Conservation (phyloP, 2,113 vertebrate species). For the Leptobrachium ailaonicum region DNA sequence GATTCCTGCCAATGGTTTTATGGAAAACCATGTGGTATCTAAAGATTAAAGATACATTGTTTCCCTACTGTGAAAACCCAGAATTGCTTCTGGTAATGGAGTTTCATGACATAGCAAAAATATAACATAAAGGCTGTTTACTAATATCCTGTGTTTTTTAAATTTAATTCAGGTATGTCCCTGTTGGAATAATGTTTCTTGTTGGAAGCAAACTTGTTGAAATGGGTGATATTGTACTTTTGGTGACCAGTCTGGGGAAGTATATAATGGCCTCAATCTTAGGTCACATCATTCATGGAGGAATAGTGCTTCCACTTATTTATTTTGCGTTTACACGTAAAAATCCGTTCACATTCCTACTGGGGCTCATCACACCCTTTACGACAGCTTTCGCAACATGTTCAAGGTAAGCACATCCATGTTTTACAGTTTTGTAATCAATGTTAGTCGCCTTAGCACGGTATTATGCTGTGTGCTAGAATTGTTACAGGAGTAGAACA, state of each 20-base stretch:
- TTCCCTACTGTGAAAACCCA: no score
- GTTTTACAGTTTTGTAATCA: not conserved
- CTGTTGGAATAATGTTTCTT: conserved; percentile 94
- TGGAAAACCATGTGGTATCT: no score
- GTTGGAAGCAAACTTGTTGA: conserved; percentile 98
- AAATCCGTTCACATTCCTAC: conserved; percentile 91
- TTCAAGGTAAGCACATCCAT: conserved; percentile 81
- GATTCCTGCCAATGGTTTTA: no score
- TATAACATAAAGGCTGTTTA: no score
- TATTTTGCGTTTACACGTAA: conserved; percentile 89
- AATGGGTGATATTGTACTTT: conserved; percentile 87
- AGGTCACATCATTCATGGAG: conserved; percentile 94
- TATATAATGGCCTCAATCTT: conserved; percentile 94
- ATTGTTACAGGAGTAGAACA: no score
- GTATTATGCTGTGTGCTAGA: no score
- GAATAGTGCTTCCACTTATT: conserved; percentile 88
- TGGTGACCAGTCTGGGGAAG: conserved; percentile 94
- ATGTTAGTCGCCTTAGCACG: not conserved
- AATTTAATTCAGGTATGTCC: conserved; percentile 82
- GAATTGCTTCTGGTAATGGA: no score
- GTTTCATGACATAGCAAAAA: no score
- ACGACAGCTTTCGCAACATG: conserved; percentile 95
- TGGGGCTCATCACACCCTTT: conserved; percentile 91
- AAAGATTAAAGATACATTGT: no score
- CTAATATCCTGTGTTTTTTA: not conserved